A percentile compares a stretch with the other conserved stretches of the same genome.
phyloP scores from a whole-genome alignment of 92 coral and sea anemone species.

The Phymanthus crucifer region DNA sequence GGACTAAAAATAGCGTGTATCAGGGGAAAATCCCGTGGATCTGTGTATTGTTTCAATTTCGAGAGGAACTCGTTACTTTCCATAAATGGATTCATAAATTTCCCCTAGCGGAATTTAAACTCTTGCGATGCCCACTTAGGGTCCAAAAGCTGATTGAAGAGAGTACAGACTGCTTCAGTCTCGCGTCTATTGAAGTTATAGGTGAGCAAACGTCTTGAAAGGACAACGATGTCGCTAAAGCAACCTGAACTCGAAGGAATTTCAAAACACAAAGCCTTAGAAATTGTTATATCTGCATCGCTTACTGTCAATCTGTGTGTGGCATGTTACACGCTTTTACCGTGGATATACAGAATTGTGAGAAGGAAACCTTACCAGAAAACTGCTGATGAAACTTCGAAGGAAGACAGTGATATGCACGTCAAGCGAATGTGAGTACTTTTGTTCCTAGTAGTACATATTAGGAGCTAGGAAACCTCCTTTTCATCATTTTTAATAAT shows the following conservation, averaged over 20 bases:
- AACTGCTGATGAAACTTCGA: constrained; percentile 1
- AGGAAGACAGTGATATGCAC: not conserved
- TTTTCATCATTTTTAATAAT: no score
- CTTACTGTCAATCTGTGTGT: constrained; percentile 82
- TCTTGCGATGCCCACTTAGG: not conserved
- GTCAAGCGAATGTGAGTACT: not conserved
- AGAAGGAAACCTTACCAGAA: constrained; percentile 6
- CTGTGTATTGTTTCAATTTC: not conserved
- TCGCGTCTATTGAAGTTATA: not conserved
- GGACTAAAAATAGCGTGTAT: not conserved
- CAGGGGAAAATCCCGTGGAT: not conserved
- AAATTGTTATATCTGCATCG: constrained; percentile 57
- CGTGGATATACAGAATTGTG: constrained; percentile 43
- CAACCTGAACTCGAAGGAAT: not conserved
- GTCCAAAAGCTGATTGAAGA: not conserved
- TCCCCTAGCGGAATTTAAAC: constrained; percentile 3
- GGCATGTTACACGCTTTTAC: constrained; percentile 49
- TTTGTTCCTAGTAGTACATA: not conserved
- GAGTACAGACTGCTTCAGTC: not conserved
- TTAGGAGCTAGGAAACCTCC: not conserved
- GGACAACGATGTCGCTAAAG: not conserved
- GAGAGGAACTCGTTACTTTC: not conserved
- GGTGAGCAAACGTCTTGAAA: not conserved
- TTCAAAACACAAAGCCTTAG: constrained; percentile 40
- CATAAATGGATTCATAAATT: not conserved